Evolutionary conservation across 2,797 vertebrate genomes (phyloP).

Genomic region (Myioborus melanocephalus): DNA sequence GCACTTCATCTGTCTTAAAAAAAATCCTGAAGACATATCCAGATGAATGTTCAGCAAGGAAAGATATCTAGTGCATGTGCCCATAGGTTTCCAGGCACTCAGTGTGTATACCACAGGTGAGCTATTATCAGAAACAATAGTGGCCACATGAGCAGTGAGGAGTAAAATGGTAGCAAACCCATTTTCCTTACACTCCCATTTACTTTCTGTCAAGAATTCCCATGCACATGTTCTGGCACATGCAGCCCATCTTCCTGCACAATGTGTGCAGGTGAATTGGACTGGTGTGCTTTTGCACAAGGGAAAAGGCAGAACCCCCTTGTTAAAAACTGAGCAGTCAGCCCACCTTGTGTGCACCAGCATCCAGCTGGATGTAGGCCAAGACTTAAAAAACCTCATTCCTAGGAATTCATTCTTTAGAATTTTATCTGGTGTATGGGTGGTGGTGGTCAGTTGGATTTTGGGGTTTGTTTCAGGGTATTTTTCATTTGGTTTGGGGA

Average conservation of each 20-base stretch:
- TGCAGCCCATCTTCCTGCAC: too few species aligned
- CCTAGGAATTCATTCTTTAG: background rate
- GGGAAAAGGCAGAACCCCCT: fast-evolving
- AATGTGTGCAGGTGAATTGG: fast-evolving
- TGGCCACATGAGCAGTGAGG: fast-evolving
- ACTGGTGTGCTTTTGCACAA: background rate
- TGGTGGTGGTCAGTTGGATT: background rate
- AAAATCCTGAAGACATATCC: background rate
- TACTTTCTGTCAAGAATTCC: background rate
- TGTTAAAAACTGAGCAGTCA: background rate
- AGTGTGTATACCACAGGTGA: fast-evolving
- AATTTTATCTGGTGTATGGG: fast-evolving
- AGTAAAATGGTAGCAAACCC: background rate
- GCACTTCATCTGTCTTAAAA: background rate
- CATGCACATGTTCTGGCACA: fast-evolving
- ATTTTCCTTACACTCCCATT: background rate
- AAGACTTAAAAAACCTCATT: background rate
- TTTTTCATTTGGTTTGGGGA: background rate
- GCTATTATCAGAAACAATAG: background rate
- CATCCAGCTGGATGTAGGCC: background rate
- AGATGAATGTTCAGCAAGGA: background rate
- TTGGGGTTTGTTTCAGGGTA: background rate
- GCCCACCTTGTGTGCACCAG: fast-evolving
- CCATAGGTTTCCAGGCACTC: background rate
- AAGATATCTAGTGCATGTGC: fast-evolving